Conservation (phyloP, 1,140 invertebrate genomes). For the Pentalonia nigronervosa region DNA sequence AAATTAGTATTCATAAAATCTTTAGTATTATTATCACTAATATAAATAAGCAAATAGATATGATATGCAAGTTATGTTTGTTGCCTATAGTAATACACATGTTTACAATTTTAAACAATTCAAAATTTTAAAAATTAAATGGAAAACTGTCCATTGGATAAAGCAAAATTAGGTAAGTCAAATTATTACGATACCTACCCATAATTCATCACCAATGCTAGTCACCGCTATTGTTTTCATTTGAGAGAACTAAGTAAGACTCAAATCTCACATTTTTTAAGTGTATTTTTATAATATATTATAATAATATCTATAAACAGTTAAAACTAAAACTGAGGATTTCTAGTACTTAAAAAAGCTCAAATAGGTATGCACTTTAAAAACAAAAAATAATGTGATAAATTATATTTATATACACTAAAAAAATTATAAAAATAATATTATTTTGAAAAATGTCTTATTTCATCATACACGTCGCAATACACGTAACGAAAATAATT, state of each 20-base stretch:
- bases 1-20: background rate
- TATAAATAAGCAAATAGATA: background rate
- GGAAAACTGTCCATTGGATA: constrained; percentile 60
- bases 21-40: background rate
- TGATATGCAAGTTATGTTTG: background rate
- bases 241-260: background rate
- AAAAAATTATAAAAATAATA: background rate
- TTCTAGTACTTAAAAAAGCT: background rate
- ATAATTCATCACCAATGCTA: background rate
- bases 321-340: too few species aligned
- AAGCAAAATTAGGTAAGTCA: constrained; percentile 60
- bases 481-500: too few species aligned
- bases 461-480: too few species aligned
- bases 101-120: background rate
- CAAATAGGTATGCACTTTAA: background rate
- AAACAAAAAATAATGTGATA: background rate
- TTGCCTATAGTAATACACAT: background rate
- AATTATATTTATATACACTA: too few species aligned
- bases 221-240: background rate
- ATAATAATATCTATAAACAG: background rate
- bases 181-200: background rate
- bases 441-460: background rate
- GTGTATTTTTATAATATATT: background rate
- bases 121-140: background rate
- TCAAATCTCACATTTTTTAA: background rate